Conservation (phyloP, 2,888 invertebrate species). For the Drosophila meridionalis region DNA sequence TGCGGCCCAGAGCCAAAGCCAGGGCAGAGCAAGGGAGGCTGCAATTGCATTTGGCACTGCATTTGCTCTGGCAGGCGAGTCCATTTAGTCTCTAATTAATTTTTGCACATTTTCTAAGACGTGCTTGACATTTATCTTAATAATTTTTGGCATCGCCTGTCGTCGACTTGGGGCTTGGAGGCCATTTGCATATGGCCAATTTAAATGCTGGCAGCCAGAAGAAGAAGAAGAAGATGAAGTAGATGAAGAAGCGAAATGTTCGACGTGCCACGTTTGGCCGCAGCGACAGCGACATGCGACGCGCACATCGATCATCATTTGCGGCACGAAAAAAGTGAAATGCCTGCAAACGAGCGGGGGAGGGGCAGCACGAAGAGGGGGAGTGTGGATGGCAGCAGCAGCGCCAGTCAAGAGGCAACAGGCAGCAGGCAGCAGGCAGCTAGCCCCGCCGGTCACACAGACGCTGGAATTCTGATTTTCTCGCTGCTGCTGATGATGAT, state of each 20-base stretch:
- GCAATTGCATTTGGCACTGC: constrained; percentile 6
- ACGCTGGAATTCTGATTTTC: constrained; percentile 64
- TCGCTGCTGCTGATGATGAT: constrained; percentile 58
- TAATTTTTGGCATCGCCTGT: constrained; percentile 72
- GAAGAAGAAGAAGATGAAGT: background rate
- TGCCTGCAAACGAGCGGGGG: constrained; percentile 49
- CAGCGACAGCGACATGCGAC: constrained; percentile 70
- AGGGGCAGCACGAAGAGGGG: constrained; percentile 9
- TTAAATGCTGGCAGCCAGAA: constrained; percentile 52
- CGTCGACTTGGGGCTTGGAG: constrained; percentile 28
- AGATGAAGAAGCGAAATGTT: constrained; percentile 38
- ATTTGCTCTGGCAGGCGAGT: constrained; percentile 42
- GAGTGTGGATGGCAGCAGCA: background rate
- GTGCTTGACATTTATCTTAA: constrained; percentile 69
- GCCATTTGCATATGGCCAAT: constrained; percentile 72
- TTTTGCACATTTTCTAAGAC: constrained; percentile 48
- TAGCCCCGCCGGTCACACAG: constrained; percentile 65
- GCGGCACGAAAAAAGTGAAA: constrained; percentile 79
- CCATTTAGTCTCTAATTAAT: constrained; percentile 70
- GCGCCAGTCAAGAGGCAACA: background rate
- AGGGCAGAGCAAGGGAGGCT: constrained; percentile 3
- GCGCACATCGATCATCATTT: constrained; percentile 79
- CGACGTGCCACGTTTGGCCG: constrained; percentile 18
- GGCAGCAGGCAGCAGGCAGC: background rate
- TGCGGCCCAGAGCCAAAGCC: constrained; percentile 12